Base-by-base conservation (phyloP, 1,140 invertebrate species). In the Sipha flava region DNA sequence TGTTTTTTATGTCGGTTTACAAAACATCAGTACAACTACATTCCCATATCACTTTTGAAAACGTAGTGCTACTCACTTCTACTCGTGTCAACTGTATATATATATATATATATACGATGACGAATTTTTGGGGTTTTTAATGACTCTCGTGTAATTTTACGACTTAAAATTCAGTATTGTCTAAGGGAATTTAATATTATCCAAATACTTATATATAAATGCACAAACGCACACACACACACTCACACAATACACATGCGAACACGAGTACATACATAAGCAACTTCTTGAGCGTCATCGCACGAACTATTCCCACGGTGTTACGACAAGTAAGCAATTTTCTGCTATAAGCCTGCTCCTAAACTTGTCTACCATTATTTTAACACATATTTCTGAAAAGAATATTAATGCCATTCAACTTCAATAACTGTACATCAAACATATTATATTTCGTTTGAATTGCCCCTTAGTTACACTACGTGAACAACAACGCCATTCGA, bases 121-220 rank as follows among this genome's bases (percentile, higher is more conserved):
- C n/a, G n/a, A 10, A 66, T 34, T 64, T 68, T 37, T n/a, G n/a
- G n/a, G n/a, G n/a, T n/a, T 68, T 68, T 45, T 68, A 68, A 68
- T 68, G 23, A 45, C 16, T 18, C 14, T 68, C 21, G 37, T 45
- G 40, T 68, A 37, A 45, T 68, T 45, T 66, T 68, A 45, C 14
- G 37, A 45, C 37, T 68, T 26, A 23, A 45, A 68, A 68, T 14
- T 21, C 21, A 45, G 40, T 23, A 23, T 14, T 45, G 40, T 26
- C 14, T 29, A 23, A 26, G 14, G 40, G 45, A 68, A 68, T 68
- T 68, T 43, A 68, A 68, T 68, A 45, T 68, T 40, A 9, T 68
- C 37, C 64, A 12, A 16, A 26, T 23, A 40, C 34, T 21, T 66
- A 66, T 40, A 66, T 40, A 66, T n/a, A n/a, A n/a, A n/a, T n/a